Conservation (phyloP, 2,888 invertebrate species). For the Calameuta pallipes region DNA sequence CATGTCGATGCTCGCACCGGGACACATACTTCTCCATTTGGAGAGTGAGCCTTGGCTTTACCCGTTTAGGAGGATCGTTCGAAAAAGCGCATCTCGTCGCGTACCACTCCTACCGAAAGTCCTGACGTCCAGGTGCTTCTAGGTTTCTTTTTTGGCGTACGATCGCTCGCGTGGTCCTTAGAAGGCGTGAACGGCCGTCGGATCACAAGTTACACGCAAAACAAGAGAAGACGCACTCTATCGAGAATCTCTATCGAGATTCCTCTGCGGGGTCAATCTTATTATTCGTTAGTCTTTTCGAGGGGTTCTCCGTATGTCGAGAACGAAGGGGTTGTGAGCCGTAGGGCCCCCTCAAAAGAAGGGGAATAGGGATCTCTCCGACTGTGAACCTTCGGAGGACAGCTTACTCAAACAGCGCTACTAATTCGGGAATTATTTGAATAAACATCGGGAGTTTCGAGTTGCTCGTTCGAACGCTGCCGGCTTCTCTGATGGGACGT, state of each 20-base stretch:
- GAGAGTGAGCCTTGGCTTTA: conserved; percentile 57
- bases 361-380: too few species aligned
- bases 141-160: conserved; percentile 55
- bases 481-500: conserved; percentile 38
- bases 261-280: too few species aligned
- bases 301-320: too few species aligned
- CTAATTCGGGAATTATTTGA: conserved; percentile 54
- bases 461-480: conserved; percentile 34
- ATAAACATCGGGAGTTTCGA: conserved; percentile 36
- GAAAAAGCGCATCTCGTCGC: conserved; percentile 44
- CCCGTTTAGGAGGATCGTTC: conserved; percentile 50
- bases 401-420: conserved; percentile 33
- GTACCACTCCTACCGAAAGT: neutral
- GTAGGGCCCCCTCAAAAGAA: too few species aligned
- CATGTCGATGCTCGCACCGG: too few species aligned
- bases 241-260: too few species aligned
- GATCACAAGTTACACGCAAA: too few species aligned
- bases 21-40: conserved; percentile 23
- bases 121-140: conserved; percentile 41
- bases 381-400: too few species aligned
- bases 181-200: conserved; percentile 39
- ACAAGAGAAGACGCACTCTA: too few species aligned
- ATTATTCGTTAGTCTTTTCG: too few species aligned
- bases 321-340: too few species aligned
- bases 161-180: conserved; percentile 44